phyloP scores from a whole-genome alignment of 30 jellyfish, hydroid and myxozoan genomes.

The Aurelia sp. region DNA sequence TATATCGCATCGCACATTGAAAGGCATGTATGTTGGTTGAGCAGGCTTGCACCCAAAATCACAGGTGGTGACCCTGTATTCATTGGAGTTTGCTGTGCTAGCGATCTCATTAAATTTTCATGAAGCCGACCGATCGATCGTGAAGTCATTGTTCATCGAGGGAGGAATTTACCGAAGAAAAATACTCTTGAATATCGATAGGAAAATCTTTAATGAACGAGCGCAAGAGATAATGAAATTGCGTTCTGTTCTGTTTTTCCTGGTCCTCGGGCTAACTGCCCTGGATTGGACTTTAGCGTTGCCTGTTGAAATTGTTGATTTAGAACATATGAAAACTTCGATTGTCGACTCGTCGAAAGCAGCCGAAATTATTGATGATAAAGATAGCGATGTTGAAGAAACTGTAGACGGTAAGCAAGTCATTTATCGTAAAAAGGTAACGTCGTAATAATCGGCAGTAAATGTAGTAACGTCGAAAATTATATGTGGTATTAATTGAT shows the following conservation, averaged over 20 bases:
- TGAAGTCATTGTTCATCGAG: constrained; percentile 66
- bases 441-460: no score
- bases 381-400: constrained; percentile 49
- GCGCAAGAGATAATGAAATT: constrained; percentile 59
- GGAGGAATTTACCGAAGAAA: constrained; percentile 14
- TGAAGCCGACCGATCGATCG: constrained; percentile 36
- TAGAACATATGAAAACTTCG: constrained; percentile 46
- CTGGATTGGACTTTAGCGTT: constrained; percentile 33
- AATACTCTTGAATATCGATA: not conserved
- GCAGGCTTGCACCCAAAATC: constrained; percentile 52
- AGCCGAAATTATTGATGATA: constrained; percentile 61
- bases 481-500: no score
- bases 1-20: not conserved
- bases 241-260: constrained; percentile 64
- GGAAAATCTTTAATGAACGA: constrained; percentile 45
- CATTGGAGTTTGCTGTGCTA: constrained; percentile 48
- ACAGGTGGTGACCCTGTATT: constrained; percentile 78
- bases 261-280: constrained; percentile 71
- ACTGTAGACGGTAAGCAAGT: constrained; percentile 40
- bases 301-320: constrained; percentile 59
- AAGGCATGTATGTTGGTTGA: constrained; percentile 10
- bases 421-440: no score
- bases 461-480: no score
- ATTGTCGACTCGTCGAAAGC: constrained; percentile 68
- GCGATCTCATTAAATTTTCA: constrained; percentile 59